Conservation (phyloP, 53 echinoderm and acorn worm genomes). For the Crossaster papposus region DNA sequence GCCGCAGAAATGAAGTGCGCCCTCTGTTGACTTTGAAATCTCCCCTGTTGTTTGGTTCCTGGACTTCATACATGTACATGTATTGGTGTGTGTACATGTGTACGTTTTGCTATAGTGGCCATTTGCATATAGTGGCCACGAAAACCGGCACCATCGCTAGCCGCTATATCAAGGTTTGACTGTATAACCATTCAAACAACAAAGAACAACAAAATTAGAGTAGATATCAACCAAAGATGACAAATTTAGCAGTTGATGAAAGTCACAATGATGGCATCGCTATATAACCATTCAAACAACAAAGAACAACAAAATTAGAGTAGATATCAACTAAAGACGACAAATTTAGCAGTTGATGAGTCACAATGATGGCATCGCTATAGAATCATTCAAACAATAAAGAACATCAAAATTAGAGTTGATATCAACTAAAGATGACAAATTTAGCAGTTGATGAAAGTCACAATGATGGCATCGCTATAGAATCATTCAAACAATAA, state of each 20-base stretch:
- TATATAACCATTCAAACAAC: neutral
- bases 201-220: neutral
- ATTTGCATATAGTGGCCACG: too few relatives aligned
- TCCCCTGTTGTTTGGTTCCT: too few relatives aligned
- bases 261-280: conserved; percentile 54
- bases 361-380: conserved; percentile 57
- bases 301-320: neutral
- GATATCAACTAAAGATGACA: too few relatives aligned
- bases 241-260: conserved; percentile 44
- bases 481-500: neutral
- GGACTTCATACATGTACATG: too few relatives aligned
- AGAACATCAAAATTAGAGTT: neutral
- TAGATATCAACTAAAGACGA: too few relatives aligned
- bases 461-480: conserved; percentile 57
- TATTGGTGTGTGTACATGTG: too few relatives aligned
- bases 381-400: neutral
- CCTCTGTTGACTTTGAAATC: too few relatives aligned
- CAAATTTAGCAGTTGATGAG: conserved; percentile 48
- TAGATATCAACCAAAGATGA: too few relatives aligned
- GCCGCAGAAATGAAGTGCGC: too few relatives aligned
- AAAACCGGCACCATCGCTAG: too few relatives aligned
- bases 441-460: conserved; percentile 49
- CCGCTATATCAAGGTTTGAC: too few relatives aligned
- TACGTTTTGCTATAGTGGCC: too few relatives aligned
- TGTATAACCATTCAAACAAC: neutral